A percentile compares a stretch with the other conserved stretches of the same genome.
These are phyloP conservation scores for Pandemis heparana DNA, from an alignment of 2,888 invertebrate species.

Conservation along the genomic window DNA sequence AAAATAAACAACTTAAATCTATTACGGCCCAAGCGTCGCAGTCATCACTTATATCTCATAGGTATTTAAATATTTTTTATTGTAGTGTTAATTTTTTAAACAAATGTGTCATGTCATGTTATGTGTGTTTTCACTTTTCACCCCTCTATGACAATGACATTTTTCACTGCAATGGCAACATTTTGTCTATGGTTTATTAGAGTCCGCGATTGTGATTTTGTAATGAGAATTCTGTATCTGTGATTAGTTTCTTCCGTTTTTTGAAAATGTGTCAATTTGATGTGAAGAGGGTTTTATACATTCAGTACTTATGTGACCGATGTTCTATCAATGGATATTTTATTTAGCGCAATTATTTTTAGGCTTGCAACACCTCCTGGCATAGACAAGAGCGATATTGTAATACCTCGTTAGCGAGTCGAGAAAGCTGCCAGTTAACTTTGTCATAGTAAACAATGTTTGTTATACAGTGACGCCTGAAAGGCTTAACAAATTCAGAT, in stretches of 20 bases:
- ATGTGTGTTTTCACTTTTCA: slow-evolving; percentile 65
- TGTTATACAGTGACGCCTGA: background rate
- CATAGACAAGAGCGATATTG: slow-evolving; percentile 9
- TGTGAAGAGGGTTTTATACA: slow-evolving; percentile 59
- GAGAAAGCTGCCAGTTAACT: background rate
- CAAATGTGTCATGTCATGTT: slow-evolving; percentile 77
- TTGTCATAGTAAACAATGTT: background rate
- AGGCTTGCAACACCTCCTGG: slow-evolving; percentile 57
- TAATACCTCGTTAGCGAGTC: background rate
- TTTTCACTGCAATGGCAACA: slow-evolving; percentile 59
- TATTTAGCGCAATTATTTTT: slow-evolving; percentile 68
- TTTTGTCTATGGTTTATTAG: slow-evolving; percentile 55
- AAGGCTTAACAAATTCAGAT: background rate
- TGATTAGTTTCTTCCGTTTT: slow-evolving; percentile 64
- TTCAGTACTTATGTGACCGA: slow-evolving; percentile 73
- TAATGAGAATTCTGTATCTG: slow-evolving; percentile 57
- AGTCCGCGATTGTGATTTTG: slow-evolving; percentile 49
- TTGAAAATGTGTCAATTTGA: slow-evolving; percentile 60
- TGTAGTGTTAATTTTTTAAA: slow-evolving; percentile 75
- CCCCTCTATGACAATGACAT: slow-evolving; percentile 63
- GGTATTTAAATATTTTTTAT: slow-evolving; percentile 82
- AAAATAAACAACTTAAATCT: slow-evolving; percentile 73
- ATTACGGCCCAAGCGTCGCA: slow-evolving; percentile 67
- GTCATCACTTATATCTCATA: slow-evolving; percentile 85
- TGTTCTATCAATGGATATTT: slow-evolving; percentile 58